These are phyloP conservation scores for Vespertilio murinus DNA, from an alignment of 2,797 vertebrate species.

Conservation along the genomic window DNA sequence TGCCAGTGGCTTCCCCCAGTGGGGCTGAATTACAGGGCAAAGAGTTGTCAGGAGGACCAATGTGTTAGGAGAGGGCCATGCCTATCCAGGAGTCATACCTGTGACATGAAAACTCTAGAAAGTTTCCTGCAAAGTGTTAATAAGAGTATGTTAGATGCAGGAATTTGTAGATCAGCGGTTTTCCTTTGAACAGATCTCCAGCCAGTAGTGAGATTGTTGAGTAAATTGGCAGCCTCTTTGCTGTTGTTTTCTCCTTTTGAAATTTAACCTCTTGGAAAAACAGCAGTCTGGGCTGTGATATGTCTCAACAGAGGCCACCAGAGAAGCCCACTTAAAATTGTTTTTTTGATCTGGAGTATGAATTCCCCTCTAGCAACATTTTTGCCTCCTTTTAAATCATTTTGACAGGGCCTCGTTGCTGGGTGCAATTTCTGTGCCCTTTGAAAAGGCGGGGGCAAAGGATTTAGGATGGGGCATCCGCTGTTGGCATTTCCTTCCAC, in stretches of 20 bases:
- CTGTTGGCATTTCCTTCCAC: neutral
- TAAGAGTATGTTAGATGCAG: constrained; percentile 21
- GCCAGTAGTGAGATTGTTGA: constrained; percentile 51
- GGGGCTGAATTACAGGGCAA: neutral
- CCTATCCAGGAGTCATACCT: constrained; percentile 36
- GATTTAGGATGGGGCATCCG: neutral
- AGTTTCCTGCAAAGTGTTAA: constrained; percentile 51
- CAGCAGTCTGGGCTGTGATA: constrained; percentile 47
- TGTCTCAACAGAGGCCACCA: constrained; percentile 69
- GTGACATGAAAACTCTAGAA: constrained; percentile 21
- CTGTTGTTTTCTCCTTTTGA: constrained; percentile 74
- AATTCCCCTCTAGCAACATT: constrained; percentile 59
- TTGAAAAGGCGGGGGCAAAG: constrained; percentile 26
- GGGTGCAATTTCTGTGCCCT: constrained; percentile 54
- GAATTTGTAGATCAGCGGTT: constrained; percentile 46
- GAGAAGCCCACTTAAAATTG: constrained; percentile 63
- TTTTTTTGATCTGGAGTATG: constrained; percentile 57
- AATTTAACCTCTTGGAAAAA: constrained; percentile 71
- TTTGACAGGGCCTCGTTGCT: constrained; percentile 62
- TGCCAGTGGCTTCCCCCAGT: neutral
- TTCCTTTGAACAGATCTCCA: constrained; percentile 61
- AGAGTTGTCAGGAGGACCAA: neutral
- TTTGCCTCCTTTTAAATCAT: constrained; percentile 65
- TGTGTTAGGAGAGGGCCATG: constrained; percentile 5
- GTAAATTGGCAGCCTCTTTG: constrained; percentile 66